Conservation (phyloP, 1,140 invertebrate genomes). For the Drosophila parvula region DNA sequence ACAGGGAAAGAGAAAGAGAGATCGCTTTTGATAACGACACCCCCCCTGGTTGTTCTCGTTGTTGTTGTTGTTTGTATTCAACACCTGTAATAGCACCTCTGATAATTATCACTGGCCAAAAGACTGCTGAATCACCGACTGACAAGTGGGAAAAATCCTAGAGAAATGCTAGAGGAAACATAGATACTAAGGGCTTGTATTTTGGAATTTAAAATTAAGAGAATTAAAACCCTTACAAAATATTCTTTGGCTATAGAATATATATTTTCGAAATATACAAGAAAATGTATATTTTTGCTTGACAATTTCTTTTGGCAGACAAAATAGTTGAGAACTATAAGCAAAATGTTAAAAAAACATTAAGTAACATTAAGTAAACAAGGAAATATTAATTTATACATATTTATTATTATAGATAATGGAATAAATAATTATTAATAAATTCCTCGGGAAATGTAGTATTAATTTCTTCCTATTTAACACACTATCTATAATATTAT, state of each 20-base stretch:
- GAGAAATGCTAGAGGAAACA: background rate
- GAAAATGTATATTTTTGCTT: too few species aligned
- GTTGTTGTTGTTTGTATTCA: conserved; percentile 53
- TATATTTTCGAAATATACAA: background rate
- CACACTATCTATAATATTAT: too few species aligned
- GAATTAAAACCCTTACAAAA: background rate
- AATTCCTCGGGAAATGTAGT: too few species aligned
- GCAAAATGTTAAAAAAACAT: too few species aligned
- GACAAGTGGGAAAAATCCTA: background rate
- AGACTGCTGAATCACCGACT: conserved; percentile 42
- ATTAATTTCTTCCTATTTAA: too few species aligned
- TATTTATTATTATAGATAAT: too few species aligned
- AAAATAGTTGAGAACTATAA: too few species aligned
- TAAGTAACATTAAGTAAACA: too few species aligned
- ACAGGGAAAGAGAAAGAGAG: background rate
- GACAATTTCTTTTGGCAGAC: too few species aligned
- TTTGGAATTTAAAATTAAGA: background rate
- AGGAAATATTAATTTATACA: too few species aligned
- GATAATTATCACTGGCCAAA: conserved; percentile 60
- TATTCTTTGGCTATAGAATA: background rate
- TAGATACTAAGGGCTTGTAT: background rate
- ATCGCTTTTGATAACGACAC: conserved; percentile 65
- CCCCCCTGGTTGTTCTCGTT: conserved; percentile 44
- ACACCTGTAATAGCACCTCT: conserved; percentile 57
- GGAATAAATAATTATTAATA: too few species aligned